A percentile compares a stretch with the other conserved stretches of the same genome.
Evolutionary conservation across 2,113 vertebrate genomes (phyloP).

Genomic region (Potamarius usumacintae): DNA sequence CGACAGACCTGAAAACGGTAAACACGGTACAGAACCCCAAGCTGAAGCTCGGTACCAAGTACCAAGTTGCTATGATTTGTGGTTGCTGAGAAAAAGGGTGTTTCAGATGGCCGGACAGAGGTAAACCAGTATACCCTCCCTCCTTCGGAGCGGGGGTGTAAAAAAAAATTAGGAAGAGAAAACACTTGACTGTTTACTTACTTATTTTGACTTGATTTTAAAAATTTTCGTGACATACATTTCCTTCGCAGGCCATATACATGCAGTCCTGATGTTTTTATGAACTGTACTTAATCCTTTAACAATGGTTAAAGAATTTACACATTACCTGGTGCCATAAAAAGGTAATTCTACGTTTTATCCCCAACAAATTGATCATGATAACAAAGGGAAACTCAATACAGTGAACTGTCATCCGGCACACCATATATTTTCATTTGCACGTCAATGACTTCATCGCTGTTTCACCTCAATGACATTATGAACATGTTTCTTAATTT

Average conservation of each 20-base stretch:
- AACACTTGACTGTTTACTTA: too few species aligned
- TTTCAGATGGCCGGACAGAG: too few species aligned
- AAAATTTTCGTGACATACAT: background rate
- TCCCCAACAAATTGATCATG: conserved; percentile 2
- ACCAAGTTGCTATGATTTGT: too few species aligned
- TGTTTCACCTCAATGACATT: conserved; percentile 32
- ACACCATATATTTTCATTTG: conserved; percentile 16
- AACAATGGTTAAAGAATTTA: background rate
- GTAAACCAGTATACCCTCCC: too few species aligned
- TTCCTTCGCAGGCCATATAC: background rate
- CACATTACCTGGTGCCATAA: background rate
- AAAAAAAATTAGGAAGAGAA: background rate
- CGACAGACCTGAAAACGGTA: too few species aligned
- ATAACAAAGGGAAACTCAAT: conserved; percentile 34
- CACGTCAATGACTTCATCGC: conserved; percentile 32
- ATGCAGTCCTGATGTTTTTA: background rate
- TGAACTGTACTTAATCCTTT: background rate
- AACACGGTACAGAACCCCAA: too few species aligned
- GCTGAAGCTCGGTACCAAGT: too few species aligned
- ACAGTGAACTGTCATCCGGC: conserved; percentile 12
- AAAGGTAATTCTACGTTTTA: background rate
- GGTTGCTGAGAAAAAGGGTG: too few species aligned
- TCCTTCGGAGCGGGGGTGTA: too few species aligned
- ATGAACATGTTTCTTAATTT: conserved; percentile 33
- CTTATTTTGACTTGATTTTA: too few species aligned